Evolutionary conservation across 2,797 vertebrate genomes (phyloP).

Genomic region (Arremon aurantiirostris): DNA sequence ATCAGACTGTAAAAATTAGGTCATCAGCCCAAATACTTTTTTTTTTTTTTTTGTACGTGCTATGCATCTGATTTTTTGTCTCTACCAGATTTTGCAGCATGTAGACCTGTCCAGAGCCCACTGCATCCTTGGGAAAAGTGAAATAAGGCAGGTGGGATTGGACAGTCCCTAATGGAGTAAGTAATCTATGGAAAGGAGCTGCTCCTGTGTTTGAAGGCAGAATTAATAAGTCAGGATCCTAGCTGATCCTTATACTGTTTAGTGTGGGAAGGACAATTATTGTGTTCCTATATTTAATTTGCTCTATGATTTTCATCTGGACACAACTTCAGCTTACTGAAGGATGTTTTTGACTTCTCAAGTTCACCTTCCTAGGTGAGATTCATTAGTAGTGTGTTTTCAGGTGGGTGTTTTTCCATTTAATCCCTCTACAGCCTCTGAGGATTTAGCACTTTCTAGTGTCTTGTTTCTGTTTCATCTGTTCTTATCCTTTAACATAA

Average conservation of each 20-base stretch:
- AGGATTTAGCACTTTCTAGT: neutral
- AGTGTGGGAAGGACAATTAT: neutral
- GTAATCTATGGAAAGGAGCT: neutral
- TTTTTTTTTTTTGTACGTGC: neutral
- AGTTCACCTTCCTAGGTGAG: neutral
- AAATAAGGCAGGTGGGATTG: neutral
- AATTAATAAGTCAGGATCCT: neutral
- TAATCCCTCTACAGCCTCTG: neutral
- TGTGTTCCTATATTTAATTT: neutral
- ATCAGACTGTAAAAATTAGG: neutral
- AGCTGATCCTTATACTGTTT: neutral
- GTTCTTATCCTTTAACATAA: constrained; percentile 6
- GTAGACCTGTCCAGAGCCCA: neutral
- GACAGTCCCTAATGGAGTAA: neutral
- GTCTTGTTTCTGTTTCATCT: neutral
- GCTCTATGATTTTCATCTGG: neutral
- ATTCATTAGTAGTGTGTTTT: neutral
- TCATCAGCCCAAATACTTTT: neutral
- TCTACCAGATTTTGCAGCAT: neutral
- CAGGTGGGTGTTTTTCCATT: neutral
- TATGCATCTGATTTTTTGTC: neutral
- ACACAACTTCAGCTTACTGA: neutral
- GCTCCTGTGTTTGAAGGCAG: neutral
- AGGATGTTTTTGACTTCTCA: neutral
- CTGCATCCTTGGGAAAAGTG: neutral